phyloP scores from a whole-genome alignment of 1,140 invertebrate species.

The Pachypeltis micranthus region DNA sequence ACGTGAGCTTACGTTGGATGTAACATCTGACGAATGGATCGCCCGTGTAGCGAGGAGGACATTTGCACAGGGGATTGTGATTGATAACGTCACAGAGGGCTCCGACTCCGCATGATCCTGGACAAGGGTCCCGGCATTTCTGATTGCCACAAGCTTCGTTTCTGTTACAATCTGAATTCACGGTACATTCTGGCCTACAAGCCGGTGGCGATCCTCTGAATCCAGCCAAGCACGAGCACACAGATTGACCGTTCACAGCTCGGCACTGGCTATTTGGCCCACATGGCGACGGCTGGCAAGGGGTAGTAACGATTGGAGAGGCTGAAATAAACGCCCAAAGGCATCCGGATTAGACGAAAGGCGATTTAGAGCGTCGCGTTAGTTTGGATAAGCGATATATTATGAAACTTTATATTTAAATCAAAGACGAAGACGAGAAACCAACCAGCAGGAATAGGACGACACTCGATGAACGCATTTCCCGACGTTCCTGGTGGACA shows the following conservation, averaged over 20 bases:
- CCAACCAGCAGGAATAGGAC: conserved; percentile 24
- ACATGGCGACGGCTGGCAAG: conserved; percentile 45
- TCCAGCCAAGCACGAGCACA: conserved; percentile 54
- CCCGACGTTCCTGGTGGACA: conserved; percentile 39
- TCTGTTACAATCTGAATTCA: conserved; percentile 51
- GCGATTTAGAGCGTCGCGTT: too few relatives aligned
- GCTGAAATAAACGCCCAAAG: not conserved
- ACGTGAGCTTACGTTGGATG: conserved; percentile 10
- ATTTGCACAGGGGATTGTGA: conserved; percentile 63
- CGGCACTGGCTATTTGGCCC: conserved; percentile 60
- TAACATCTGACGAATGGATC: conserved; percentile 60
- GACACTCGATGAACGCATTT: conserved; percentile 36
- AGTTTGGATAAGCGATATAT: conserved; percentile 34
- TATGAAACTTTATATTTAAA: not conserved
- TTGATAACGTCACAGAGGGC: conserved; percentile 58
- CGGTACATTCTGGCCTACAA: conserved; percentile 59
- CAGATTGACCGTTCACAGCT: conserved; percentile 49
- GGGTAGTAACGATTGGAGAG: conserved; percentile 20
- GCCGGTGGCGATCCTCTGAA: conserved; percentile 58
- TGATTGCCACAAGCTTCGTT: conserved; percentile 49
- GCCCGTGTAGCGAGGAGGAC: conserved; percentile 51
- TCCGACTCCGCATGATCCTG: conserved; percentile 52
- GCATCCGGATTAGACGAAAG: too few relatives aligned
- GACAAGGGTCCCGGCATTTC: conserved; percentile 51
- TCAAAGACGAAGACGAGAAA: conserved; percentile 4